A percentile compares a stretch with the other conserved stretches of the same genome.
phyloP scores from a whole-genome alignment of 64 coral and sea anemone genomes.

The Actinia tenebrosa region DNA sequence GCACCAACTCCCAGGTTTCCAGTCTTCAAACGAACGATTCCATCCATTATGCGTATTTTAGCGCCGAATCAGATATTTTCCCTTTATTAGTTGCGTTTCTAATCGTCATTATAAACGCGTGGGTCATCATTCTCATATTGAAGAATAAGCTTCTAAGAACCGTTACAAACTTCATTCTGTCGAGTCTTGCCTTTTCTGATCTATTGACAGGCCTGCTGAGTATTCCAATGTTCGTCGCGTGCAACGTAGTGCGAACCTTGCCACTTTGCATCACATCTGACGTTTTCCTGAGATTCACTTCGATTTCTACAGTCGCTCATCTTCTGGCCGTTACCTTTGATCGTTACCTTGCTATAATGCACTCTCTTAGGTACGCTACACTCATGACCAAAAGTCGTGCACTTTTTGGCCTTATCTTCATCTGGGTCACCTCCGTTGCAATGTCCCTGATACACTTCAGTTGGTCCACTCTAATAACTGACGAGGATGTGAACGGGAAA shows the following conservation, averaged over 20 bases:
- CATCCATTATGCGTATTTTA: conserved; percentile 6
- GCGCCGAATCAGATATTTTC: conserved; percentile 16
- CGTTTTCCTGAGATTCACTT: conserved; percentile 38
- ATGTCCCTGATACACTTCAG: conserved; percentile 38
- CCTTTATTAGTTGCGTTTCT: conserved; percentile 21
- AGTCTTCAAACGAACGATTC: not conserved
- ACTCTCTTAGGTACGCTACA: not conserved
- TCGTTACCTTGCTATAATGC: conserved; percentile 40
- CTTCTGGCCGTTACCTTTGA: conserved; percentile 31
- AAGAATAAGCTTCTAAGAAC: conserved; percentile 26
- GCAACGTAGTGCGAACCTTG: not conserved
- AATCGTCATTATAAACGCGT: conserved; percentile 18
- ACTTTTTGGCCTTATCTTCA: not conserved
- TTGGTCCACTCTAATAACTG: not conserved
- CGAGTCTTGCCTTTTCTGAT: conserved; percentile 28
- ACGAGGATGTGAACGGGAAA: not conserved
- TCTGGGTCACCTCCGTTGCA: conserved; percentile 31
- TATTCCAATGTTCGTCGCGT: conserved; percentile 29
- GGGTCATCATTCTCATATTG: conserved; percentile 32
- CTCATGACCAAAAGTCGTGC: conserved; percentile 28
- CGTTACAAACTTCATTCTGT: conserved; percentile 35
- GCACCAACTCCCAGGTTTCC: not conserved
- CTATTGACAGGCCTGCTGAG: conserved; percentile 34
- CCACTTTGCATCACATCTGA: conserved; percentile 21
- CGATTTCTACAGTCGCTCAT: conserved; percentile 40